Evolutionary conservation across 2,113 vertebrate genomes (phyloP), one percentile per base, ranked within the genome.

Genomic region (Urocitellus parryii): DNA sequence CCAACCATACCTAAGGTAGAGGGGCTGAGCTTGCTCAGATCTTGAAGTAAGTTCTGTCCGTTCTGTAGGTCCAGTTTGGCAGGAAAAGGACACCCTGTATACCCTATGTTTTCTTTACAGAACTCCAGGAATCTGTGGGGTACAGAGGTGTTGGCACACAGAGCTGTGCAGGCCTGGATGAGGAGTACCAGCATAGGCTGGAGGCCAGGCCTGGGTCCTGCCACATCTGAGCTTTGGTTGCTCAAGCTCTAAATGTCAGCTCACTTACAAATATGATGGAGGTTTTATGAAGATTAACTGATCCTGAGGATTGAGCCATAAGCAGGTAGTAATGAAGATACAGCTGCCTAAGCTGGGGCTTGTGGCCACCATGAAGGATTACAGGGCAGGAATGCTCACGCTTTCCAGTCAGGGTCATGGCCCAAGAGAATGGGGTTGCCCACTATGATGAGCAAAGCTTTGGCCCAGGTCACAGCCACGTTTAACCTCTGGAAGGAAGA

Each of bases 381-480:
- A 16, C 0, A 7, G 83, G 77, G 51, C 12, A 70, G 56, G 77
- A 45, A 48, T 58, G 88, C 99, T 95, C 98, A 99, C 99, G 93
- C 97, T 65, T 92, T 96, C 99, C 99, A 99, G 96, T 98, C 98
- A 0, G 45, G 42, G 76, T 99, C 99, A 6, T 98, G 98, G 78
- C 96, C 95, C 95, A 99, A 98, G 95, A 99, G 98, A 0, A 94
- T 67, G 0, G 99, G 99, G 97, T 99, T 99, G 58, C 99, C 99
- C 97, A 99, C 99, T 90, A 99, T 97, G 0, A 99, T 99, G 94
- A 99, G 98, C 96, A 99, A 97, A 61, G 99, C 98, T 98, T 99
- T 99, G 94, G 99, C 99, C 97, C 99, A 98, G 48, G 99, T 99
- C 97, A 99, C 94, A 42, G 99, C 99, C 95, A 99, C 99, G 0